These are phyloP conservation scores for Ammospiza caudacuta DNA, from an alignment of 2,113 vertebrate genomes.

Conservation along the genomic window DNA sequence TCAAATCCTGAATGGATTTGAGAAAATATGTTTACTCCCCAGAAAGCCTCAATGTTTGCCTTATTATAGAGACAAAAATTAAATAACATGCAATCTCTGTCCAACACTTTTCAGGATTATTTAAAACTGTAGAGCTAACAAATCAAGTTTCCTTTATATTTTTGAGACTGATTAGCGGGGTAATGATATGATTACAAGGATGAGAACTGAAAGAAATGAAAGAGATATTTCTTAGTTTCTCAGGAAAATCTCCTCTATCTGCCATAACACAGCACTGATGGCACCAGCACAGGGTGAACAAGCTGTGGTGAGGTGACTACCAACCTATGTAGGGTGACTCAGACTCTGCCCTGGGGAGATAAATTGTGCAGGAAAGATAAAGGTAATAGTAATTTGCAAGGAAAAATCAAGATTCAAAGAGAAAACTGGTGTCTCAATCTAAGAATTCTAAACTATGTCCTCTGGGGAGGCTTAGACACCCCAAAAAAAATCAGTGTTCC, in stretches of 20 bases:
- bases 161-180: not conserved
- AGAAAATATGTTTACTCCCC: not conserved
- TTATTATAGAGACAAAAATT: not conserved
- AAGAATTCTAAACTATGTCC: not conserved
- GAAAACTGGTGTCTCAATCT: not conserved
- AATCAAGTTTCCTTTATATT: not conserved
- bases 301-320: not conserved
- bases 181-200: not conserved
- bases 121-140: conserved; percentile 29
- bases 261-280: not conserved
- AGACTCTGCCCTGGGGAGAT: not conserved
- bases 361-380: not conserved
- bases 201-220: conserved; percentile 15
- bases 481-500: not conserved
- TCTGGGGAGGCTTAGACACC: not conserved
- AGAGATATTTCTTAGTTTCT: conserved; percentile 26
- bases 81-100: not conserved
- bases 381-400: not conserved
- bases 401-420: not conserved
- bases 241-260: not conserved
- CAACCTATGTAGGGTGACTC: not conserved
- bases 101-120: conserved; percentile 15
- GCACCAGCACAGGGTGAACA: not conserved
- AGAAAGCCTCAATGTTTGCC: not conserved
- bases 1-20: not conserved